Evolutionary conservation across 2,113 vertebrate genomes (phyloP), one percentile per base, ranked within the genome.

Genomic region (Triplophysa tibetana): DNA sequence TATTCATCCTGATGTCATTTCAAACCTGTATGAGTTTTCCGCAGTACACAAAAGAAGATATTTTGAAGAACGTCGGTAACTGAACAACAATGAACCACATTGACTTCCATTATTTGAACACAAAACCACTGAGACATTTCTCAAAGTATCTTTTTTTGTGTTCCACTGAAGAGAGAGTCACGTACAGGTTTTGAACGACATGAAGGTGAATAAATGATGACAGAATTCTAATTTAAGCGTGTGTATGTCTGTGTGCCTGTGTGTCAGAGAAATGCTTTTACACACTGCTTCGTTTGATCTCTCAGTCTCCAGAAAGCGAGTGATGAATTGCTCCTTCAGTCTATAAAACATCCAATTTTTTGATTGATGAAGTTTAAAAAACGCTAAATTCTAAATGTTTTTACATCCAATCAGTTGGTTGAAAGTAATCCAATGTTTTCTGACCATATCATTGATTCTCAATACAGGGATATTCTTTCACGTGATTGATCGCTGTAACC

Each of bases 331-430:
- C 8, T 75, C 72, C 16, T 61, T 14, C 5, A 17, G 48, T 75
- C 58, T 26, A 63, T 75, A 26, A 63, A 48, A 63, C 11, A 16
- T 62, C 41, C 24, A 9, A 21, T 58, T n/a, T 33, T 63, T 48
- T 63, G 58, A 75, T 48, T 61, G 73, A 75, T 75, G 45, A 45
- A 75, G 58, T 75, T 58, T 58, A 58, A 73, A 73, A 73, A 60
- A 60, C 3, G 70, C 70, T 13, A 56, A 33, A 45, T 61, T 43
- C 21, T 61, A 56, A 74, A 61, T 74, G 33, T 60, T 61, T 13
- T 21, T 48, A 45, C 41, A 48, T 45, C 21, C 62, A 21, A 63
- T 75, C 62, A 75, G 63, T 75, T 75, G 41, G 58, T 17, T 50
- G 10, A 75, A 63, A 26, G 56, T 26, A 75, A 75, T 75, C 45